These are phyloP conservation scores for Plebejus anna DNA, from an alignment of 2,888 invertebrate genomes.

Conservation along the genomic window DNA sequence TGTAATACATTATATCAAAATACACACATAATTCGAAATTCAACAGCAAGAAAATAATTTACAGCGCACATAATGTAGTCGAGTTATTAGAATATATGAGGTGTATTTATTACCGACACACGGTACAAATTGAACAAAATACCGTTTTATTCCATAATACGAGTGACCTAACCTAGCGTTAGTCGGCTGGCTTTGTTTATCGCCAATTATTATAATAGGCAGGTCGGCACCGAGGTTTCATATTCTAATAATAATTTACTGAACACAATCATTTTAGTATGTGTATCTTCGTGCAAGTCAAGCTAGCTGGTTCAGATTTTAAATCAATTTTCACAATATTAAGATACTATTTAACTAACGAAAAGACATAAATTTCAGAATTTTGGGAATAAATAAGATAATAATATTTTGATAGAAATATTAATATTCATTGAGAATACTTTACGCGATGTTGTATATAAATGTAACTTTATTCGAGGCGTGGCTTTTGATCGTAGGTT, in stretches of 20 bases:
- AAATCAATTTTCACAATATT: not conserved
- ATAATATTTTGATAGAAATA: slow-evolving; percentile 1
- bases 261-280: slow-evolving; percentile 8
- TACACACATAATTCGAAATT: not conserved
- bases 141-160: slow-evolving; percentile 23
- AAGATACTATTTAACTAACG: not conserved
- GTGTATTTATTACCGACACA: slow-evolving; percentile 4
- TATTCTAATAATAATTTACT: slow-evolving; percentile 19
- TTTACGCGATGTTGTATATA: not conserved
- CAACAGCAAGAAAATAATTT: slow-evolving; percentile 16
- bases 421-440: not conserved
- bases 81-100: slow-evolving; percentile 11
- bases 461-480: not conserved
- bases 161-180: slow-evolving; percentile 12
- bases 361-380: not conserved
- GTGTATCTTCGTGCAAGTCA: not conserved
- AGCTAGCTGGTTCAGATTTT: not conserved
- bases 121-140: slow-evolving; percentile 27
- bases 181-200: slow-evolving; percentile 14
- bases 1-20: not conserved
- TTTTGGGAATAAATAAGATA: not conserved
- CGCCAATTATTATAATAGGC: slow-evolving; percentile 23
- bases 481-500: not conserved
- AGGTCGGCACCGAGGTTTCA: not conserved
- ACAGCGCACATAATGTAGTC: slow-evolving; percentile 13